Evolutionary conservation across 2,888 invertebrate genomes (phyloP), one percentile per base, ranked within the genome.

Genomic region (Nysson spinosus): DNA sequence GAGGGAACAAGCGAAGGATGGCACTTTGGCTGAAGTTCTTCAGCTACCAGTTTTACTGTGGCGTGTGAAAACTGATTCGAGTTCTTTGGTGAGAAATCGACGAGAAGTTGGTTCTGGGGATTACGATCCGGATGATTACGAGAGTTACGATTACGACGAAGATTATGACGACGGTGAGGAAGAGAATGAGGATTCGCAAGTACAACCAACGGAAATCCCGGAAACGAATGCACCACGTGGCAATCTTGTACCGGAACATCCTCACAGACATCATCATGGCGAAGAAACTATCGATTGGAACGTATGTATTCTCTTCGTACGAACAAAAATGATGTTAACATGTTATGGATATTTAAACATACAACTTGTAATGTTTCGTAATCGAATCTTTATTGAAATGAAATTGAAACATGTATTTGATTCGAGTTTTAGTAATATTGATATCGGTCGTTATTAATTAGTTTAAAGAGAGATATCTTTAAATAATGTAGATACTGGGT

Each of bases 41-140:
- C 90, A 92, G 19, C 88, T 93, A 77, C 93, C 94, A 0, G 90
- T 94, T 11, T 88, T 93, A 24, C 92, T 93, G 17, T 95, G 94
- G 94, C 89, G 92, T 52, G 91, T 93, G 0, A 82, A 73, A 34
- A 81, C 78, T 7, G 79, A 86, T 6, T 55, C 79, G 16, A 75
- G 57, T 2, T 63, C 75, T 14, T 67, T 79, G n/a, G 47, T 81
- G 46, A 79, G 87, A 24, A 83, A 82, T 58, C 81, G 87, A 24
- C 78, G 87, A 1, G 86, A 88, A 26, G 72, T 72, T 2, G 87
- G 87, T 2, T 86, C 85, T 4, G 87, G 88, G 9, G 82, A 85
- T 64, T 85, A 82, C 28, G 81, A 79, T 2, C 16, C 44, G 75
- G 80, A 85, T 79, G 82, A 84, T 79, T 81, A 84, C 76, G 69